Evolutionary conservation across 2,888 invertebrate genomes (phyloP).

Genomic region (Malthinus seriepunctatus): DNA sequence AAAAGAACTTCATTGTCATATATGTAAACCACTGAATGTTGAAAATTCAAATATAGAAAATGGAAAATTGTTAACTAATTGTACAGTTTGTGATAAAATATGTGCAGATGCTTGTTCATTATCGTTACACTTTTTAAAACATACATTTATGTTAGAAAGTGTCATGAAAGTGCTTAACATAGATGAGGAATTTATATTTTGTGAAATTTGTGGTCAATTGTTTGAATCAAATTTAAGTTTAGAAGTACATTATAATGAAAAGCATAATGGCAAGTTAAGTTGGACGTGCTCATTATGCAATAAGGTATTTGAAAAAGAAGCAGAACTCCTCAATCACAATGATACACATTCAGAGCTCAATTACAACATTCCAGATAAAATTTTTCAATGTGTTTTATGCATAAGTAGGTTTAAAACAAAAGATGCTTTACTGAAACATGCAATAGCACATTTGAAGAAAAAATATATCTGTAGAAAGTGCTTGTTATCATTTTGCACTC

Average conservation of each 20-base stretch:
- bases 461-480: constrained; percentile 33
- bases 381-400: constrained; percentile 40
- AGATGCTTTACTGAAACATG: constrained; percentile 33
- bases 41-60: not conserved
- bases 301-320: constrained; percentile 30
- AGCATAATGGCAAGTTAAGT: constrained; percentile 13
- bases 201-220: constrained; percentile 37
- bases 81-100: constrained; percentile 32
- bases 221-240: constrained; percentile 34
- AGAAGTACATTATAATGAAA: constrained; percentile 30
- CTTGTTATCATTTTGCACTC: constrained; percentile 32
- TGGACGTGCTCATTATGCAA: constrained; percentile 31
- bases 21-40: not conserved
- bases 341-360: not conserved
- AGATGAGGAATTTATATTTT: constrained; percentile 31
- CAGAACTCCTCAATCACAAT: constrained; percentile 26
- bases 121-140: constrained; percentile 35
- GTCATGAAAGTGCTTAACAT: constrained; percentile 21
- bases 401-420: constrained; percentile 35
- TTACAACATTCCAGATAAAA: constrained; percentile 15
- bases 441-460: constrained; percentile 33
- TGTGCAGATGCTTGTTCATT: constrained; percentile 26
- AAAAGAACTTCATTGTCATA: not conserved
- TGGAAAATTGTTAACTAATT: constrained; percentile 15
- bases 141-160: constrained; percentile 29